These are phyloP conservation scores for Drosophila mojavensis DNA, from an alignment of 1,140 invertebrate species.

Conservation along the genomic window DNA sequence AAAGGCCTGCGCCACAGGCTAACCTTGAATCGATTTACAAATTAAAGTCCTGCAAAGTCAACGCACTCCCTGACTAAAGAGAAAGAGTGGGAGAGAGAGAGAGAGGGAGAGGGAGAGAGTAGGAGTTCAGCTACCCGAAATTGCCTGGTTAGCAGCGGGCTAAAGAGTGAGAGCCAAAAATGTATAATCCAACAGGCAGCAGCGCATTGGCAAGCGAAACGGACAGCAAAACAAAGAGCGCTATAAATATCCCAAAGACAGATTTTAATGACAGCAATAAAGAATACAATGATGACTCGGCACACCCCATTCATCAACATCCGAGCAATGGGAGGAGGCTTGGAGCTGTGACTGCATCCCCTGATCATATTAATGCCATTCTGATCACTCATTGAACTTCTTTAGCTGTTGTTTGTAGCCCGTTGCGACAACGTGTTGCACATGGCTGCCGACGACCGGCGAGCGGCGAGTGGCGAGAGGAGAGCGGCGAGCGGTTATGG, in stretches of 20 bases:
- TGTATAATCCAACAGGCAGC: slow-evolving; percentile 18
- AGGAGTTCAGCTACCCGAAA: slow-evolving; percentile 62
- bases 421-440: slow-evolving; percentile 77
- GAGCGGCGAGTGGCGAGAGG: no score
- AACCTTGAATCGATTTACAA: slow-evolving; percentile 61
- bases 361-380: slow-evolving; percentile 9
- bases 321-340: slow-evolving; percentile 47
- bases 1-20: slow-evolving; percentile 12
- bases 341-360: background rate
- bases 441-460: slow-evolving; percentile 43
- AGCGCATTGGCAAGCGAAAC: slow-evolving; percentile 37
- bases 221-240: slow-evolving; percentile 34
- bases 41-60: slow-evolving; percentile 27
- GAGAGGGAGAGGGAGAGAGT: background rate
- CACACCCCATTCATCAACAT: slow-evolving; percentile 79
- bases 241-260: slow-evolving; percentile 73
- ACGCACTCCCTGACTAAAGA: slow-evolving; percentile 12
- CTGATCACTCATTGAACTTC: slow-evolving; percentile 64
- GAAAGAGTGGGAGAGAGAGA: background rate
- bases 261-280: slow-evolving; percentile 81
- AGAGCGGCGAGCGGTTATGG: background rate
- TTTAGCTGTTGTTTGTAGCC: slow-evolving; percentile 45
- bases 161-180: slow-evolving; percentile 16
- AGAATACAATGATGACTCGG: slow-evolving; percentile 70
- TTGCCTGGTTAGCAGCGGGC: slow-evolving; percentile 1